Base-by-base conservation (phyloP, 2,797 vertebrate genomes). In the Sandelia bainsii region DNA sequence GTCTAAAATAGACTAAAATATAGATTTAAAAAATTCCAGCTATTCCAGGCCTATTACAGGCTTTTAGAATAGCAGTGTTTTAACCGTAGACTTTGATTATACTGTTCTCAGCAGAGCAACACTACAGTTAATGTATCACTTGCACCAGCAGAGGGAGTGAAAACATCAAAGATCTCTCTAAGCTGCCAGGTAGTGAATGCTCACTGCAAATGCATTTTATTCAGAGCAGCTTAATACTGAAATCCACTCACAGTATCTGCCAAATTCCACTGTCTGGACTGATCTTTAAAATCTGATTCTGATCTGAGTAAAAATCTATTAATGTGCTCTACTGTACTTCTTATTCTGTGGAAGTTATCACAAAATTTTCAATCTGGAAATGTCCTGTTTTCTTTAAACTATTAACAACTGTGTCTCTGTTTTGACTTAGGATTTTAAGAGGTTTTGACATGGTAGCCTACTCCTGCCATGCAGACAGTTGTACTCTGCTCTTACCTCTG, bases 121-220 rank as follows among this genome's bases (percentile, higher is more conserved):
- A 22, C 16, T 13, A 5, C 0, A 32, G 39, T 49, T 45, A 62
- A 19, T 81, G 46, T 1, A 4, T 3, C 1, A 1, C 17, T 59
- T 71, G 22, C 5, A 72, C 82, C 90, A 91, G 71, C 79, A 92
- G 90, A 71, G 80, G 88, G 88, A 19, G 77, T 1, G 2, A 72
- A 74, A 58, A 68, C 85, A 82, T 69, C 69, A 88, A 0, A 76
- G 6, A 80, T 84, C 2, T 3, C 23, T 13, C 27, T 8, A 29
- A 66, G 27, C 25, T 27, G 48, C 1, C 27, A 62, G 46, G 25
- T n/a, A 7, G 14, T 8, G 8, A 1, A 10, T 10, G 2, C 22
- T 49, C 25, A n/a, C 22, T 40, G 4, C 8, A 40, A 20, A 39
- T 45, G 12, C 7, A 37, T 27, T 44, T 34, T 34, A 2, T 5